Evolutionary conservation across 2,113 vertebrate genomes (phyloP).

Genomic region (Tachuris rubrigastra): DNA sequence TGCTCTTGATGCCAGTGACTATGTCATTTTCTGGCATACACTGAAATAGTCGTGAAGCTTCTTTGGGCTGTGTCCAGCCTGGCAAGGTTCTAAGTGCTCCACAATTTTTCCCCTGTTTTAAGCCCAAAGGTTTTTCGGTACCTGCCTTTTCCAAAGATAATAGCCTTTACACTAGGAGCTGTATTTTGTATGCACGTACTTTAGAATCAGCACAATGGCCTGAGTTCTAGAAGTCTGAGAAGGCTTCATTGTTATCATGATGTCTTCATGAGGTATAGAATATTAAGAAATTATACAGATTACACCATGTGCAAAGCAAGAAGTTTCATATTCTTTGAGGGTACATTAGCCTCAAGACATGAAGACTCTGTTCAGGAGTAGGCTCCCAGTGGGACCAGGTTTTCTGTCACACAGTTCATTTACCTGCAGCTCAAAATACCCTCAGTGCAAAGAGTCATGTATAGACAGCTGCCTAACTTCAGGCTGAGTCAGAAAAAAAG

Average conservation of each 20-base stretch:
- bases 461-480: not conserved
- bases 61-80: not conserved
- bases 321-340: not conserved
- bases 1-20: not conserved
- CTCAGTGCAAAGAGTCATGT: rapidly evolving
- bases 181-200: not conserved
- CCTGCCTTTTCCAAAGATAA: not conserved
- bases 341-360: not conserved
- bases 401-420: not conserved
- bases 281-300: not conserved
- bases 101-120: not conserved
- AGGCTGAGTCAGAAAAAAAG: not conserved
- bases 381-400: not conserved
- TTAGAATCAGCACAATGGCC: not conserved
- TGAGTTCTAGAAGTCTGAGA: not conserved
- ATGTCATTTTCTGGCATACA: not conserved
- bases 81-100: not conserved
- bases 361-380: not conserved
- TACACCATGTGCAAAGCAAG: not conserved
- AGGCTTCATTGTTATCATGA: not conserved
- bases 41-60: not conserved
- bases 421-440: not conserved
- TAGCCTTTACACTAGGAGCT: not conserved
- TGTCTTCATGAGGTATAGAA: not conserved
- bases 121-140: not conserved